Evolutionary conservation across 2,113 vertebrate genomes (phyloP), one percentile per base, ranked within the genome.

Genomic region (Reinhardtius hippoglossoides): DNA sequence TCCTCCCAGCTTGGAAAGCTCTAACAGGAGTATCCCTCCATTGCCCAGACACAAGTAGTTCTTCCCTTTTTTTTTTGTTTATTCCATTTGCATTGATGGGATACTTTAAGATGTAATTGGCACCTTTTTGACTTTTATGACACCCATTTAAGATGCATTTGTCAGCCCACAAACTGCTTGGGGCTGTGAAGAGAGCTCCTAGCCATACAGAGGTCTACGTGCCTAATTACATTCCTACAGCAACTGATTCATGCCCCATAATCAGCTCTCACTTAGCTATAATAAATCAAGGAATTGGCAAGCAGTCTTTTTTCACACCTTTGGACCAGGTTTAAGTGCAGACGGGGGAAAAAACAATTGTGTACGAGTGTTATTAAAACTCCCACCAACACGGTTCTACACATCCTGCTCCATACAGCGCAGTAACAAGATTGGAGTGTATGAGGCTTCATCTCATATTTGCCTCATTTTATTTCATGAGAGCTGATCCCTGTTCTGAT

Each of bases 51-150:
- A 70, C 26, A 74, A 61, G 44, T 67, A 67, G 56, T 68, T 35
- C 48, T 46, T 57, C 71, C 55, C 68, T 31, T 68, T 70, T 26
- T 70, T 76, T 76, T 60, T 85, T 91, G 87, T 93, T 93, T 92
- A 83, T 94, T 88, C 86, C 79, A 83, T 88, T 89, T 80, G 69
- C 90, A 87, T 86, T 93, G 90, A 93, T 86, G 90, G 82, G 91
- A 92, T 93, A 93, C 92, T 95, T 94, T 93, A 91, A 87, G 86
- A 89, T 94, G 95, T 94, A 95, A 95, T 95, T 95, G 92, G 92
- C 94, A 95, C 94, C 93, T 94, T 95, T 95, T 94, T 93, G 91
- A 95, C 92, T 95, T 95, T 95, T 95, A 95, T 95, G 93, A 92
- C 92, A 92, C 82, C 87, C 84, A 93, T 95, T 95, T 94, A 94